A percentile compares a stretch with the other conserved stretches of the same genome.
phyloP scores from a whole-genome alignment of 1,140 invertebrate genomes.

The Drosophila ercepeae region DNA sequence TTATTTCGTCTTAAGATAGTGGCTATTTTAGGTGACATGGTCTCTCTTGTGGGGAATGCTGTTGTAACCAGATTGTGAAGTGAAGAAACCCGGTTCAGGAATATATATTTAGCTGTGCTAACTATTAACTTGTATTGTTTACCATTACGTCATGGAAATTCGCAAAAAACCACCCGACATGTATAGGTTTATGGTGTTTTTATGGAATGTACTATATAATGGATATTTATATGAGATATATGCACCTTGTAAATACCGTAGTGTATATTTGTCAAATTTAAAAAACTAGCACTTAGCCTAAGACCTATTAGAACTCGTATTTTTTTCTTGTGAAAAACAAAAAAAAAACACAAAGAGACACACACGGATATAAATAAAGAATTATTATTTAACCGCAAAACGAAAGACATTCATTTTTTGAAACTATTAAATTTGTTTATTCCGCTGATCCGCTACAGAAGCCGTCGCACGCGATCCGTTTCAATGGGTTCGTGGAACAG shows the following conservation, averaged over 20 bases:
- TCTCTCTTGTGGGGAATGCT: constrained; percentile 22
- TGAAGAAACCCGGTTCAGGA: constrained; percentile 67
- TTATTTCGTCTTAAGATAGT: constrained; percentile 51
- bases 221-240: constrained; percentile 36
- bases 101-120: constrained; percentile 74
- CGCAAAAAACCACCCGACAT: constrained; percentile 4
- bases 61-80: constrained; percentile 37
- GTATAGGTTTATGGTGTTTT: constrained; percentile 7
- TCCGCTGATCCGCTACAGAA: constrained; percentile 53
- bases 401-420: constrained; percentile 20
- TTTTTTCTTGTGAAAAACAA: constrained; percentile 68
- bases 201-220: constrained; percentile 51
- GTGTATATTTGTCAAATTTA: constrained; percentile 31
- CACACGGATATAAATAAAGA: constrained; percentile 28
- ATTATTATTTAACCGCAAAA: constrained; percentile 33
- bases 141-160: constrained; percentile 37
- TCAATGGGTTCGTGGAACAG: not conserved
- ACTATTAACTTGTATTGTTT: constrained; percentile 49
- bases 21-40: constrained; percentile 36
- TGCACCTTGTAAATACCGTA: constrained; percentile 59
- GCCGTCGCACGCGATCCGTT: constrained; percentile 18
- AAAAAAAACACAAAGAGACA: constrained; percentile 50
- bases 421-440: constrained; percentile 59
- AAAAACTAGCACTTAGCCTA: constrained; percentile 46
- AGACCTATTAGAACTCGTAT: constrained; percentile 38